Evolutionary conservation across 1,140 invertebrate genomes (phyloP).

Genomic region (Caenorhabditis latens): DNA sequence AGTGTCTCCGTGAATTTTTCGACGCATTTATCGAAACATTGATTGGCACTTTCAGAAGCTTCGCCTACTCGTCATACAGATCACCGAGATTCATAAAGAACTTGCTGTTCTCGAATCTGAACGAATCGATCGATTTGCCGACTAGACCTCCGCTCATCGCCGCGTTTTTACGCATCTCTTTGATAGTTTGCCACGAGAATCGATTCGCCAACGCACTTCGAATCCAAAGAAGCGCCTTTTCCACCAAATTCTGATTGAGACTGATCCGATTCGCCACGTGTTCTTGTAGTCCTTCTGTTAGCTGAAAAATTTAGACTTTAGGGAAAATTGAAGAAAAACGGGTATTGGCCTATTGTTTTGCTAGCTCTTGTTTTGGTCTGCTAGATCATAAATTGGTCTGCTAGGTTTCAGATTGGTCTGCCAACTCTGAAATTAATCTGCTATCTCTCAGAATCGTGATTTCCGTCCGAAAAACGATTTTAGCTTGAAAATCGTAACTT

Average conservation of each 20-base stretch:
- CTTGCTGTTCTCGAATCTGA: constrained; percentile 93
- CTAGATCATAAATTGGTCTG: too few species aligned
- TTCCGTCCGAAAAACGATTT: too few species aligned
- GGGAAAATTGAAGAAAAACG: background rate
- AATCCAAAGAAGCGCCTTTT: constrained; percentile 60
- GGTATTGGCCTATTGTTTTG: background rate
- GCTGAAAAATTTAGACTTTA: constrained; percentile 79
- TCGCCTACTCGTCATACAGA: constrained; percentile 72
- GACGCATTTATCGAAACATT: constrained; percentile 82
- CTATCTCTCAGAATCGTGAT: too few species aligned
- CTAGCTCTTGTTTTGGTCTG: too few species aligned
- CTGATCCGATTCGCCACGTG: constrained; percentile 88
- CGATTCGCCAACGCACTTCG: constrained; percentile 89
- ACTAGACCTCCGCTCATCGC: constrained; percentile 46
- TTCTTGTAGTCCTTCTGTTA: constrained; percentile 75
- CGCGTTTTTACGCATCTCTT: constrained; percentile 84
- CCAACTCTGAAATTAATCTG: too few species aligned
- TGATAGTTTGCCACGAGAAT: constrained; percentile 93
- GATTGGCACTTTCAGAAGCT: constrained; percentile 83
- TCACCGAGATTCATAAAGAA: constrained; percentile 86
- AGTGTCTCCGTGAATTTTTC: constrained; percentile 83
- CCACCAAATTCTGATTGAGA: constrained; percentile 81
- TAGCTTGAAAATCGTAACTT: too few species aligned
- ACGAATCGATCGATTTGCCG: constrained; percentile 82
- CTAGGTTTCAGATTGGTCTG: too few species aligned